These are phyloP conservation scores for Dicyrtoma fusca DNA, from an alignment of 2,888 invertebrate genomes.

Conservation along the genomic window DNA sequence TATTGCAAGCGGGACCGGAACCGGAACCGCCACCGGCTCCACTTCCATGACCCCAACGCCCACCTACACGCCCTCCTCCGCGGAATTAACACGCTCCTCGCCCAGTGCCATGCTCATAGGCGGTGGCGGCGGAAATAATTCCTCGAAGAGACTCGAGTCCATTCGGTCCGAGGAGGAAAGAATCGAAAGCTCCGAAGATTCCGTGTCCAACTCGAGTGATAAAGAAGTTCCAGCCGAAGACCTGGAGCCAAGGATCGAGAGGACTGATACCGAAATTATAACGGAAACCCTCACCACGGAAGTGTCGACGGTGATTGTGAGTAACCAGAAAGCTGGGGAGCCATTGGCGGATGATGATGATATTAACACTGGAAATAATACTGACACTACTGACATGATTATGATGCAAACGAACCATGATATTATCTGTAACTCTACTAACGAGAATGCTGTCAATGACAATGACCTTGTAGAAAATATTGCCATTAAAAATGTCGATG, in stretches of 20 bases:
- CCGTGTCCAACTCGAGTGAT: constrained; percentile 44
- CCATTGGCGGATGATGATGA: background rate
- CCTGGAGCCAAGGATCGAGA: no score
- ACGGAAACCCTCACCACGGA: no score
- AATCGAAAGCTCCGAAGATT: constrained; percentile 46
- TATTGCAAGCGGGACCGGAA: background rate
- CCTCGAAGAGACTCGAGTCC: constrained; percentile 49
- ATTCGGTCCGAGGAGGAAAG: constrained; percentile 55
- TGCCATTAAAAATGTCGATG: no score
- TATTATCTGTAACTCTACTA: no score
- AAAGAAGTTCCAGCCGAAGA: background rate
- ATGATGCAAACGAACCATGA: no score
- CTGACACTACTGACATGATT: background rate
- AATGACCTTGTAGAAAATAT: no score
- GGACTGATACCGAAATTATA: no score
- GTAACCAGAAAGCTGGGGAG: constrained; percentile 44
- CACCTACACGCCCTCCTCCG: constrained; percentile 37
- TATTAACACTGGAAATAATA: background rate
- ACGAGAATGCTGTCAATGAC: no score
- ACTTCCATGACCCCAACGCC: constrained; percentile 9
- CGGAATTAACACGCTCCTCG: constrained; percentile 24
- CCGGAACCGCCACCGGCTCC: background rate
- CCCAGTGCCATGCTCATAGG: constrained; percentile 2
- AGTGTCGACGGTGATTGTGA: constrained; percentile 57
- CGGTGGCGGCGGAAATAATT: background rate